Base-by-base conservation (phyloP, 2,113 vertebrate genomes). In the Ellobius talpinus region DNA sequence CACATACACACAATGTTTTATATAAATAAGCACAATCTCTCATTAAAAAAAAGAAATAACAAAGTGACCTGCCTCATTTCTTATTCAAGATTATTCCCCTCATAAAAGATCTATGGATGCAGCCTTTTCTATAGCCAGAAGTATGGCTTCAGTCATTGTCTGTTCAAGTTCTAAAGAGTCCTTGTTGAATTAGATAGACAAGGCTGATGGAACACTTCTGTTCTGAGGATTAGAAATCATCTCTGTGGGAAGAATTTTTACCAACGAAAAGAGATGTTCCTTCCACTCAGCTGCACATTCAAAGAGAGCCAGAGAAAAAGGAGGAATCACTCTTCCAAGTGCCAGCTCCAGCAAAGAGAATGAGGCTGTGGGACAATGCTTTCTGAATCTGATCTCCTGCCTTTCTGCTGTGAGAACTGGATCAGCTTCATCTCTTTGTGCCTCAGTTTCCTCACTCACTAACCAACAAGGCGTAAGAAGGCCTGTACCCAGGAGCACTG, bases 311-410 rank as follows among this genome's bases (percentile, higher is more conserved):
- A 11, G 13, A 47, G 17, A 78, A 61, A 87, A 85, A 45, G 33
- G 1, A 24, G 2, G 23, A 77, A 33, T 2, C 50, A 26, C 23
- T 19, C 26, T 16, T 45, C 17, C 50, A 61, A 9, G 11, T 29
- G 42, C 39, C 2, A 55, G 50, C 33, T 89, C 12, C 24, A 1
- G 19, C 45, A 33, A 29, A 89, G 11, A 70, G 36, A 58, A 29
- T 11, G 12, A 72, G 39, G 26, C 21, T n/a, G 14, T 2, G 39
- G 66, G 6, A 50, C 13, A 8, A 1, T 5, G 0, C 47, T 19
- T 39, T 26, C 47, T 65, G 17, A 72, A 61, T 65, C 31, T 90
- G 1, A 7, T 81, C 58, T 82, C 3, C 9, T 61, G 29, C 33
- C 42, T 12, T 84, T 72, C n/a, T 39, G 12, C 39, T 66, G 2